Conservation (phyloP, 2,113 vertebrate species). For the Daboia siamensis region DNA sequence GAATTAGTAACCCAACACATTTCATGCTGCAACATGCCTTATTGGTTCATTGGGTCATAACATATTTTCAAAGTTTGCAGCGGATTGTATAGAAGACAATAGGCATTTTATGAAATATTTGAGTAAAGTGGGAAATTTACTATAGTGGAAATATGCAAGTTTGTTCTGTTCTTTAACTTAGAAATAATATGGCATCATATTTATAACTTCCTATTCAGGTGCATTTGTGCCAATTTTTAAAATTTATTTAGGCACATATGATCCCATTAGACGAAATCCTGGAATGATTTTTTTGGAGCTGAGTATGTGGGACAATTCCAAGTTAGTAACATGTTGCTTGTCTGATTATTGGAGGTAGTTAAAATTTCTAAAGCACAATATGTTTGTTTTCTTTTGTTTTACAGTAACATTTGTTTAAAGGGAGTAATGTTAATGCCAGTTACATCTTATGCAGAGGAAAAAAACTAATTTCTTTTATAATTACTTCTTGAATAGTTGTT, state of each 20-base stretch:
- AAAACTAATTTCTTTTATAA: background rate
- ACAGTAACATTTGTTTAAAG: background rate
- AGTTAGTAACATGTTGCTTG: background rate
- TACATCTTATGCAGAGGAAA: background rate
- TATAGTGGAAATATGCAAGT: background rate
- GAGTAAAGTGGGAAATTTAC: background rate
- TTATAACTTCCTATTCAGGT: background rate
- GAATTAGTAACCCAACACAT: constrained; percentile 31
- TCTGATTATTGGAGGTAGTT: background rate
- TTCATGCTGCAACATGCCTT: background rate
- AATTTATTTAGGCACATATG: background rate
- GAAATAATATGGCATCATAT: background rate
- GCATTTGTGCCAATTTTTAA: background rate
- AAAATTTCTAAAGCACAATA: background rate
- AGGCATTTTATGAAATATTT: background rate
- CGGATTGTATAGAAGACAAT: background rate
- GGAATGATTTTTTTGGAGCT: background rate
- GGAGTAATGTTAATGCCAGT: background rate
- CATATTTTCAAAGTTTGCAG: background rate
- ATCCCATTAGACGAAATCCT: background rate
- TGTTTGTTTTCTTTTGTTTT: background rate
- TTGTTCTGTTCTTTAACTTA: background rate
- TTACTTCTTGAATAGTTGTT: background rate
- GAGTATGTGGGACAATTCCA: background rate
- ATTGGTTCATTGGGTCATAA: constrained; percentile 1